phyloP scores from a whole-genome alignment of 2,113 vertebrate species.

The Hyaena hyaena region DNA sequence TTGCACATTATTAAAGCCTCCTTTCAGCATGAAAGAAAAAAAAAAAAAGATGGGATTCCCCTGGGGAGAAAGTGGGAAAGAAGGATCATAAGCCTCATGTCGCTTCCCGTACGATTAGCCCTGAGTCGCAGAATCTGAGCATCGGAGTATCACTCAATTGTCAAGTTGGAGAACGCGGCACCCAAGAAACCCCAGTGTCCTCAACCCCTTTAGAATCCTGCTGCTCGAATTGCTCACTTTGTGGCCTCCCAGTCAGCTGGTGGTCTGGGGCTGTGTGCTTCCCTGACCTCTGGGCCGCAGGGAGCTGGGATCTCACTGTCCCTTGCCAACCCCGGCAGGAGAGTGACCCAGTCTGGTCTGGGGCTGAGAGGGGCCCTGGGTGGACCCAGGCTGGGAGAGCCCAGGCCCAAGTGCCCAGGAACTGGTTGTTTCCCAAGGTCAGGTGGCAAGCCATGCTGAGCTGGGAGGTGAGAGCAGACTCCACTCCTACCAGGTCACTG shows the following conservation, averaged over 20 bases:
- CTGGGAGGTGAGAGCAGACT: not conserved
- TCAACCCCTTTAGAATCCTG: not conserved
- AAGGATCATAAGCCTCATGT: not conserved
- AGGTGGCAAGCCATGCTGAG: not conserved
- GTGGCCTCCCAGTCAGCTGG: not conserved
- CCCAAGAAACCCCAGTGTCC: not conserved
- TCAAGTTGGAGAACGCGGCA: not conserved
- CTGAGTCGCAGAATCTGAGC: accelerated
- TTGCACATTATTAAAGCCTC: not conserved
- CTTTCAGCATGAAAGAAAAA: not conserved
- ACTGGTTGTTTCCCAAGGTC: not conserved
- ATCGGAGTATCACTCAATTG: accelerated
- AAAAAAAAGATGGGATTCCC: not conserved
- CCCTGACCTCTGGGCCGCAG: not conserved
- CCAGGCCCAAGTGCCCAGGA: not conserved
- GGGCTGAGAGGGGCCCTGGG: not conserved
- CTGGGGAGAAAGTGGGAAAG: not conserved
- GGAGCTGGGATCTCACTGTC: not conserved
- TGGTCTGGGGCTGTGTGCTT: not conserved
- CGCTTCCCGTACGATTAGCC: not conserved
- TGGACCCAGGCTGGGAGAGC: accelerated
- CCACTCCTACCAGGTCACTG: accelerated
- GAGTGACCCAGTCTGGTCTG: not conserved
- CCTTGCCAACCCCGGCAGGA: not conserved
- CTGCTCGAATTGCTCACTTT: not conserved